Evolutionary conservation across 2,888 invertebrate species (phyloP), one percentile per base, ranked within the genome.

Genomic region (Homarus gammarus): DNA sequence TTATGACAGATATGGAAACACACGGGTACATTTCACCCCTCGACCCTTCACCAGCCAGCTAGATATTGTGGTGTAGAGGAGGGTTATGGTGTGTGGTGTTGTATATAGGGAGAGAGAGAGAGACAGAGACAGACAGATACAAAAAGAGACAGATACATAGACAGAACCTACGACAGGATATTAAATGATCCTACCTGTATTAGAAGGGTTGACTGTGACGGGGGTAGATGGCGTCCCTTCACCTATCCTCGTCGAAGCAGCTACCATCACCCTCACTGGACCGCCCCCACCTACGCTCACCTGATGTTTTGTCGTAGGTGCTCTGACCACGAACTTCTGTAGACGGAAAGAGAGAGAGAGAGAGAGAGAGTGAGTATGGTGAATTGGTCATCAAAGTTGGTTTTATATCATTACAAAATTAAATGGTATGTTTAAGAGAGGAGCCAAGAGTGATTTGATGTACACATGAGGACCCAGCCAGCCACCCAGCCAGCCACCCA

Each of bases 191-290:
- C 49, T 49, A 78, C 77, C 78, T 78, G 49, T 78, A 27, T 27
- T 70, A 2, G 78, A 18, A 3, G 78, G 78, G 22, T 64, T 79
- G 36, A 79, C 22, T 40, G 64, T 44, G 31, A 89, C 77, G 40
- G 91, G 86, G 22, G 78, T 8, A 0, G 91, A 86, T 0, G 91
- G 68, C 40, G 89, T 86, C 8, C 91, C 91, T 51, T 91, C 89
- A 1, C 91, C 91, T 22, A 91, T 79, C 44, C 83, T 61, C 2
- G 89, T 91, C 56, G 78, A 83, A 18, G 91, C 89, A 31, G 91
- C 70, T 8, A 91, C 89, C 12, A 51, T 61, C 44, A 89, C 86
- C 40, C 82, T 70, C 6, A 86, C 38, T 6, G 36, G 77, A 33
- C 78, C 83, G 22, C 72, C 83, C 15, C 56, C 27, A 0, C 79